Base-by-base conservation (phyloP, 2,113 vertebrate species). In the Grammomys surdaster region DNA sequence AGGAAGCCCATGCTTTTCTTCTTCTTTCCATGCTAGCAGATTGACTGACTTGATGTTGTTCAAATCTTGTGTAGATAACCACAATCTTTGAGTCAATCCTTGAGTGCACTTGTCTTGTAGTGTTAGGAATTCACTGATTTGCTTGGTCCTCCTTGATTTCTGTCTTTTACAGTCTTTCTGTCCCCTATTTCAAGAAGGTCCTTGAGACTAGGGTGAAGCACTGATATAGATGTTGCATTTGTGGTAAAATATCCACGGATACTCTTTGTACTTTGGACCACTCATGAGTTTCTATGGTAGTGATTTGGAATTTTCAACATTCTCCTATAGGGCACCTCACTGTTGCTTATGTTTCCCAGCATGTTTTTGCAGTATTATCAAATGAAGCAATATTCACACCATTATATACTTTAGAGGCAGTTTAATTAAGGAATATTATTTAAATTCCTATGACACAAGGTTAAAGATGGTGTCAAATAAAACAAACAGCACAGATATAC, bases 391-490 rank as follows among this genome's bases (percentile, higher is more conserved):
- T 86, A 54, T 81, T 93, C 46, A 78, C 56, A 46, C 54, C 56
- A 72, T 89, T 91, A 60, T 95, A 89, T 90, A 93, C 72, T 81
- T 96, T 72, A 81, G 33, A 85, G 28, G 31, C 92, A 60, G n/a
- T 87, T 95, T 97, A 98, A 97, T 92, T 97, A 90, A 97, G 96
- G 51, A 94, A 36, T 91, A 95, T 92, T 40, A 97, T 98, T 98
- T 97, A 69, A 90, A n/a, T 97, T 98, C 93, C 92, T 91, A 78
- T 85, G 82, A 97, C 97, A 97, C 85, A 96, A 94, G 88, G 91
- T 95, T 98, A 94, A 98, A 97, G 73, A 92, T 82, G 97, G n/a
- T 95, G 95, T 63, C 84, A 95, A 93, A 92, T 75, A 90, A 98
- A 95, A 97, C 95, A 97, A 98, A 97, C 76, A 93, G 90, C 88